Evolutionary conservation across 2,113 vertebrate genomes (phyloP).

Genomic region (Trogon melanurus): DNA sequence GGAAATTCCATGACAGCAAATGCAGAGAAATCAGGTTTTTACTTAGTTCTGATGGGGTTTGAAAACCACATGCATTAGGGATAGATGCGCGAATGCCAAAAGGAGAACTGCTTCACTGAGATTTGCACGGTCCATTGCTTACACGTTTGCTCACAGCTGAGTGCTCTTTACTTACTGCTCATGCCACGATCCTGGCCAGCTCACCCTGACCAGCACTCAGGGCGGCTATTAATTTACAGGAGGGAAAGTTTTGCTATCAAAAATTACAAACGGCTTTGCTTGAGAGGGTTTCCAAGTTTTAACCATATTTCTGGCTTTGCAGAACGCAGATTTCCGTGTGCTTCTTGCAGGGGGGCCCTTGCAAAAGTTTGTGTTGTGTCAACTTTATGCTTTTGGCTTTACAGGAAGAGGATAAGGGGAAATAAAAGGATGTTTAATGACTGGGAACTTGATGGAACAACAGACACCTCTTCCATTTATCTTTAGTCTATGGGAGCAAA

Average conservation of each 20-base stretch:
- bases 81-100: neutral
- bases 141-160: neutral
- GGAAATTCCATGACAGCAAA: fast-evolving
- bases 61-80: neutral
- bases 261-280: neutral
- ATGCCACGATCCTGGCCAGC: neutral
- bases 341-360: neutral
- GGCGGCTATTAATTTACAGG: neutral
- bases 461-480: neutral
- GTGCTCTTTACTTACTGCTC: neutral
- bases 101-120: neutral
- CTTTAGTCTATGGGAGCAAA: neutral
- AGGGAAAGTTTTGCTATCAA: neutral
- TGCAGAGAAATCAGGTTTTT: neutral
- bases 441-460: neutral
- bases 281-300: neutral
- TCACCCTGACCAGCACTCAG: neutral
- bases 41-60: neutral
- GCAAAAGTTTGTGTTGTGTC: neutral
- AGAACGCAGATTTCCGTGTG: neutral
- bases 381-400: neutral
- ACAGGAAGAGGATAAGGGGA: neutral
- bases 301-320: neutral
- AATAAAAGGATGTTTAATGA: neutral
- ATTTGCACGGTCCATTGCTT: neutral